Conservation (phyloP, 2,888 invertebrate genomes). For the Lucinisca nassula region DNA sequence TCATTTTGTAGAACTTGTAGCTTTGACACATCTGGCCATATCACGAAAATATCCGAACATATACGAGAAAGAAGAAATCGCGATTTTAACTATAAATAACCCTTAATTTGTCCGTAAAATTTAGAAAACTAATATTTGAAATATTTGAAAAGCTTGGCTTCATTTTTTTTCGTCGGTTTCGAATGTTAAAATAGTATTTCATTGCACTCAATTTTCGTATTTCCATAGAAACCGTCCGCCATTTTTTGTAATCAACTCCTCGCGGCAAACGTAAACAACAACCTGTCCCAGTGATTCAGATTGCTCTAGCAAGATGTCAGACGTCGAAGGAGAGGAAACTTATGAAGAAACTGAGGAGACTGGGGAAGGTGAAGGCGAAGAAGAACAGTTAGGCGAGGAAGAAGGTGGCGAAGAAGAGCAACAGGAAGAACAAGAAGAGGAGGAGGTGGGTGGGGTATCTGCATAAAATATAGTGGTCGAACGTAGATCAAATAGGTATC, state of each 20-base stretch:
- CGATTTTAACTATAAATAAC: not conserved
- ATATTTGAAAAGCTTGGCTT: not conserved
- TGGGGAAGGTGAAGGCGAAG: slow-evolving; percentile 72
- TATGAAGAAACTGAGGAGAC: slow-evolving; percentile 70
- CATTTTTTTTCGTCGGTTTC: not conserved
- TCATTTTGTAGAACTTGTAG: not conserved
- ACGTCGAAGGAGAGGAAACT: slow-evolving; percentile 69
- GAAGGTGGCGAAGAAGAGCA: slow-evolving; percentile 74
- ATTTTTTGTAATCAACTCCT: slow-evolving; percentile 77
- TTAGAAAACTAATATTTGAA: no score
- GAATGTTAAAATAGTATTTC: not conserved
- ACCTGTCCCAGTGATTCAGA: not conserved
- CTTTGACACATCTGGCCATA: slow-evolving; percentile 35
- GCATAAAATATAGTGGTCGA: no score
- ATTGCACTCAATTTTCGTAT: slow-evolving; percentile 24
- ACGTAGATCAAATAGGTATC: no score
- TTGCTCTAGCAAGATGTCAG: slow-evolving; percentile 70
- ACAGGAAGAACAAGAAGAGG: slow-evolving; percentile 72
- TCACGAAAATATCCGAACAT: slow-evolving; percentile 49
- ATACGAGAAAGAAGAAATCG: slow-evolving; percentile 27
- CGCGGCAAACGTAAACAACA: slow-evolving; percentile 42
- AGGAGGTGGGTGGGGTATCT: slow-evolving; percentile 73
- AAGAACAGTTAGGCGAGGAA: slow-evolving; percentile 73
- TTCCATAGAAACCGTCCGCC: slow-evolving; percentile 77
- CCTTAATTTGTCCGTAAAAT: no score